A percentile compares a stretch with the other conserved stretches of the same genome.
Evolutionary conservation across 2,113 vertebrate genomes (phyloP).

Genomic region (Tupaia chinensis): DNA sequence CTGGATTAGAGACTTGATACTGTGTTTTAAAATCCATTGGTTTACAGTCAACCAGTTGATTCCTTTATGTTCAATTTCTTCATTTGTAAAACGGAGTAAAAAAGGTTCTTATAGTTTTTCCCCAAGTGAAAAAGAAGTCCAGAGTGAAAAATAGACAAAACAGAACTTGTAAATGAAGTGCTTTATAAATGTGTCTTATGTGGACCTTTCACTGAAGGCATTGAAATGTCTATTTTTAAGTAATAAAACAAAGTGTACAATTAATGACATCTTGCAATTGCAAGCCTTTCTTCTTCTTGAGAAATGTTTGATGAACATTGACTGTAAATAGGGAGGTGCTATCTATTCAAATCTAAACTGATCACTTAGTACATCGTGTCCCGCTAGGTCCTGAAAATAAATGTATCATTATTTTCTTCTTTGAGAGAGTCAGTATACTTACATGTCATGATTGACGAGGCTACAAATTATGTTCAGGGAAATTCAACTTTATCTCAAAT

Average conservation of each 20-base stretch:
- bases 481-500: slow-evolving; percentile 51
- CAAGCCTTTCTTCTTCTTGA: slow-evolving; percentile 55
- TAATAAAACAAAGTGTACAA: slow-evolving; percentile 60
- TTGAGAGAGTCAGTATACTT: slow-evolving; percentile 29
- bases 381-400: neutral
- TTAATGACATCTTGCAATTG: slow-evolving; percentile 43
- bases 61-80: slow-evolving; percentile 28
- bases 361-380: slow-evolving; percentile 17
- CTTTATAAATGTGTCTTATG: slow-evolving; percentile 62
- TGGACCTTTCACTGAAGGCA: slow-evolving; percentile 50
- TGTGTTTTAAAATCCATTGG: neutral
- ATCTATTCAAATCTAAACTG: slow-evolving; percentile 55
- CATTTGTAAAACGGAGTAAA: neutral
- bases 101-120: slow-evolving; percentile 40
- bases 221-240: slow-evolving; percentile 63
- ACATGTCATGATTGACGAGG: neutral
- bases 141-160: slow-evolving; percentile 15
- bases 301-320: slow-evolving; percentile 59
- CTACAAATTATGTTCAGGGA: slow-evolving; percentile 41
- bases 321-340: neutral
- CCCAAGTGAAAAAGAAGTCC: slow-evolving; percentile 39
- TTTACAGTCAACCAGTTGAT: neutral
- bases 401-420: slow-evolving; percentile 62
- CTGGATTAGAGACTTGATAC: neutral
- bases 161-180: slow-evolving; percentile 61